Base-by-base conservation (phyloP, 1,140 invertebrate species). In the Mylabris phalerata region DNA sequence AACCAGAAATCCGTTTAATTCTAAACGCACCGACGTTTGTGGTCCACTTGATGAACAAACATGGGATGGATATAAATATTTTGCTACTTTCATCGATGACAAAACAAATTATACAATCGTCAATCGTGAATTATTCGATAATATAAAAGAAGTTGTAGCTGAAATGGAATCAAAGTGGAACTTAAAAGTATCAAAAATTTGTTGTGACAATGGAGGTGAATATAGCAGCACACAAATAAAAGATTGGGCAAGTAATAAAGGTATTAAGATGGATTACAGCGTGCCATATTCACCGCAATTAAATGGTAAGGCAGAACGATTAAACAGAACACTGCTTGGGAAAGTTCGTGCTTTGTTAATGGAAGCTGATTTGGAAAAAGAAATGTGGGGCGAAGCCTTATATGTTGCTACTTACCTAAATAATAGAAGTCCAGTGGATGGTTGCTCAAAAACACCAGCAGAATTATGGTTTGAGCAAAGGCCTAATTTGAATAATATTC, bases 331-430 rank as follows among this genome's bases (percentile, higher is more conserved):
- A 0, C 44, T 74, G 2, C n/a, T 72, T 13, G 68, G 74, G 38
- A 59, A 57, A 52, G 65, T 67, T 13, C 52, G 66, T 25, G 63
- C 55, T 51, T 46, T 71, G 44, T 10, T 72, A 6, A 24, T 62
- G 19, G 39, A 67, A 10, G 42, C 60, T 9, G 51, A 49, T 6
- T 40, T 61, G 38, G 40, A 46, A 42, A 9, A 24, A 9, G 41
- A n/a, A 2, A 67, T 70, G 39, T 77, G 75, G 75, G 72, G 64
- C 2, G 74, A 76, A 55, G 71, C 75, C 0, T 48, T 70, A 2
- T 50, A 60, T 9, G 72, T 63, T 3, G 69, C 71, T 0, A 59
- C 45, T 26, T 71, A 75, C 49, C 56, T 69, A 2, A 57, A 65
- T 26, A 76, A 77, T 55, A 47, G 71, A 58, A 54, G 9, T 13